phyloP scores from a whole-genome alignment of 2,888 invertebrate species.

The Ptychoptera albimana region DNA sequence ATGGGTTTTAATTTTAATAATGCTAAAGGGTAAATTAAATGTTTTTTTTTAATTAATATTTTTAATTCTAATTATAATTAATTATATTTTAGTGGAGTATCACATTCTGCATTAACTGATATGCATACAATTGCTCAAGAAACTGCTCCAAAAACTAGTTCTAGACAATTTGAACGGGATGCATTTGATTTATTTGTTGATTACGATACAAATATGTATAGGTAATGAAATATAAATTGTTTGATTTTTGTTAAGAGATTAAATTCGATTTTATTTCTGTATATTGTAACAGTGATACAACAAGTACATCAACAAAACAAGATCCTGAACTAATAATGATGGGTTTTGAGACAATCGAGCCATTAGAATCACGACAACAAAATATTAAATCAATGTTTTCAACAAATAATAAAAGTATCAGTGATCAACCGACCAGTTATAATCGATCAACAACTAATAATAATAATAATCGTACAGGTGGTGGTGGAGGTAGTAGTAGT shows the following conservation, averaged over 20 bases:
- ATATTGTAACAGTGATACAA: neutral
- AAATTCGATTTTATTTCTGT: neutral
- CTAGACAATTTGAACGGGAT: constrained; percentile 31
- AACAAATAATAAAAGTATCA: constrained; percentile 9
- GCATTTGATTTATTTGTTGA: constrained; percentile 20
- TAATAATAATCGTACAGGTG: neutral
- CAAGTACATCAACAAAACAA: constrained; percentile 7
- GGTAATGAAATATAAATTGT: neutral
- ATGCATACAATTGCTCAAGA: constrained; percentile 89
- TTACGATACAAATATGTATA: constrained; percentile 14
- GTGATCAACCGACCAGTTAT: constrained; percentile 14
- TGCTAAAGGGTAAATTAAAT: neutral
- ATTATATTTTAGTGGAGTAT: constrained; percentile 39
- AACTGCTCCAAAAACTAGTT: constrained; percentile 32
- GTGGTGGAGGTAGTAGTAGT: neutral
- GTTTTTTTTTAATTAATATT: constrained; percentile 7
- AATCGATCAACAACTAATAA: constrained; percentile 11
- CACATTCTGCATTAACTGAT: constrained; percentile 76
- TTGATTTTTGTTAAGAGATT: neutral
- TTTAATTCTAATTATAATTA: constrained; percentile 5
- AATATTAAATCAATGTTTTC: constrained; percentile 28
- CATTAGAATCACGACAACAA: constrained; percentile 24
- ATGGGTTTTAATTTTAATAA: constrained; percentile 53
- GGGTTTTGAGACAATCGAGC: constrained; percentile 29
- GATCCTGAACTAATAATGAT: constrained; percentile 26